phyloP scores from a whole-genome alignment of 2,113 vertebrate genomes.

The Tupaia tana region DNA sequence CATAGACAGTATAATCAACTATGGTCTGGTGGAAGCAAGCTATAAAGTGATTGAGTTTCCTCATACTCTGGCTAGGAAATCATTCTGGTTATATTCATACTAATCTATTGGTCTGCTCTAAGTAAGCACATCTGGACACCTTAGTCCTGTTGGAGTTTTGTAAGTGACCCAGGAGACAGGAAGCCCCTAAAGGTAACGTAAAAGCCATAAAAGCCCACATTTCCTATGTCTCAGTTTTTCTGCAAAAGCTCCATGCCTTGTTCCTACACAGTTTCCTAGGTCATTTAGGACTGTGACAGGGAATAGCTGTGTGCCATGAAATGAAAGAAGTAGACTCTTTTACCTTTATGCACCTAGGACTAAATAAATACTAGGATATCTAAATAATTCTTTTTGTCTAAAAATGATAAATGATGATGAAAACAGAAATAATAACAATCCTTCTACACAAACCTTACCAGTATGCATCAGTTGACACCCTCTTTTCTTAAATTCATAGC shows the following conservation, averaged over 20 bases:
- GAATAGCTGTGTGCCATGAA: not conserved
- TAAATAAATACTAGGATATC: not conserved
- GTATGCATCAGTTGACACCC: not conserved
- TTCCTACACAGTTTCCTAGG: not conserved
- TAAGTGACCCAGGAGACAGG: not conserved
- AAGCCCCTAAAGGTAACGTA: not conserved
- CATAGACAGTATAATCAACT: not conserved
- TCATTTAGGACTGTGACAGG: not conserved
- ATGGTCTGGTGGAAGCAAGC: not conserved
- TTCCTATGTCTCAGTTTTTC: not conserved
- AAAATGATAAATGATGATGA: not conserved
- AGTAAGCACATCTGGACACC: not conserved
- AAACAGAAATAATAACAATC: not conserved
- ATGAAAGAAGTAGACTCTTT: not conserved
- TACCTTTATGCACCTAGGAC: not conserved
- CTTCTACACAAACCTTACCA: not conserved
- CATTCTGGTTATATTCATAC: not conserved
- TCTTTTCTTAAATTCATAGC: not conserved
- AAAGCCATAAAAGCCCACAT: not conserved
- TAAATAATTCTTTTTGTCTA: not conserved
- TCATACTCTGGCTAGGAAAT: not conserved
- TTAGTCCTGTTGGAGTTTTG: not conserved
- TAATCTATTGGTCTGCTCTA: not conserved
- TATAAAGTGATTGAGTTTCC: not conserved
- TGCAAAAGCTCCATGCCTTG: not conserved